Base-by-base conservation (phyloP, 1,140 invertebrate species). In the Meloidogyne hapla region DNA sequence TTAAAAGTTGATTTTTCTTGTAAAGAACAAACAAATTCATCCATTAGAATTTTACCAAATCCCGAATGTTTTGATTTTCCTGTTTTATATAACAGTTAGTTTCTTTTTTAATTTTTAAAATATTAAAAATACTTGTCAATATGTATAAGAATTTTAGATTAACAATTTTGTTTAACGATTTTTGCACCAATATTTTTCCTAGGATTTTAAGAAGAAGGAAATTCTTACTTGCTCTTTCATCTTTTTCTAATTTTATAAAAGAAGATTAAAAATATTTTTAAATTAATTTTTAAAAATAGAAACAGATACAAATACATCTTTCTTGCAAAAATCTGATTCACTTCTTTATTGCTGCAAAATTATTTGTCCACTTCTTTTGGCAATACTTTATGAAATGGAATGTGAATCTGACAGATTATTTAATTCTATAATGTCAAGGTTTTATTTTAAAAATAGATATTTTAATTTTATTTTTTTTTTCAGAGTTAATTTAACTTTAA, bases 401-500 rank as follows among this genome's bases (percentile, higher is more conserved):
- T 42, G 64, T 38, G 71, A 61, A 18, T 33, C 61, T 38, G 42
- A 38, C 56, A n/a, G 18, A 56, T 38, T 28, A 63, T 63, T 73
- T 23, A 73, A 26, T 40, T 33, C 56, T 25, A 73, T 61, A 26
- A 73, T 73, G 70, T 38, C 56, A 33, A 73, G 70, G 70, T 72
- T 18, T 63, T n/a, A n/a, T 69, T 25, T 25, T 28, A 6, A 23
- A 61, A 23, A n/a, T 33, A 33, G 3, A 18, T 70, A 25, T 25
- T 70, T 62, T 15, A 66, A 26, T 45, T 62, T 61, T 63, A 56
- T 73, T 26, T 33, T 48, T 1, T 15, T 72, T 9, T 28, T 9
- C 18, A 73, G 70, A 33, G 10, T 21, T 2, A 40, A 61, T 64
- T 56, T 40, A 26, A 64, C 28, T 28, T 28, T 73, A 2, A 63